Evolutionary conservation across 64 coral and sea anemone species (phyloP), one percentile per base, ranked within the genome.

Genomic region (Montipora cactus): DNA sequence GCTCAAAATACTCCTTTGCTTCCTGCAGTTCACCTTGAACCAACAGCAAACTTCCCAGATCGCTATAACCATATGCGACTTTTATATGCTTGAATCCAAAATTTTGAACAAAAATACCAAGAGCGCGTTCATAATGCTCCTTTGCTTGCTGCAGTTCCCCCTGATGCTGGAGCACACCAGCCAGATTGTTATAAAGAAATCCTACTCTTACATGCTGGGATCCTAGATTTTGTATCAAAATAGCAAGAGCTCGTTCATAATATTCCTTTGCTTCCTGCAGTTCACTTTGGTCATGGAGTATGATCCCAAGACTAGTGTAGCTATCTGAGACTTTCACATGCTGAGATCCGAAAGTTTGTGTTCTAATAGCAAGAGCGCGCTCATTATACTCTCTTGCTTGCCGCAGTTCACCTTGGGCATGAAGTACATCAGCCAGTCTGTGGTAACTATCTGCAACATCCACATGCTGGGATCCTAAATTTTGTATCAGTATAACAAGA

Each of bases 261-360:
- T 44, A 70, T 66, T 87, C 59, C 37, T 87, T 87, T 67, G 83
- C 83, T 47, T 67, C 19, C 13, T 2, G 3, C 45, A 72, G 49
- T 4, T 87, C 66, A 69, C 83, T 22, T 71, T 71, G 68, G 20
- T 71, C 68, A 28, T 28, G 25, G 25, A 28, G 25, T 28, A 28
- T 28, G 25, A 28, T 1, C 25, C 25, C 25, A 28, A 28, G 25
- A 28, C 25, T 28, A 28, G 0, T 28, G 25, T 28, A 28, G 25
- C 25, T 28, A 28, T 28, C 25, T 28, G 25, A 28, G 25, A 28
- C 25, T 28, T 28, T 28, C 25, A 28, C 25, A 28, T 28, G 25
- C 25, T 28, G 25, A 28, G 25, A 28, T 28, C 25, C 25, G 0
- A 28, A 28, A 28, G 25, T 28, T 28, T 28, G 25, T 28, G 25